Base-by-base conservation (phyloP, 1,140 invertebrate species). In the Formica exsecta region DNA sequence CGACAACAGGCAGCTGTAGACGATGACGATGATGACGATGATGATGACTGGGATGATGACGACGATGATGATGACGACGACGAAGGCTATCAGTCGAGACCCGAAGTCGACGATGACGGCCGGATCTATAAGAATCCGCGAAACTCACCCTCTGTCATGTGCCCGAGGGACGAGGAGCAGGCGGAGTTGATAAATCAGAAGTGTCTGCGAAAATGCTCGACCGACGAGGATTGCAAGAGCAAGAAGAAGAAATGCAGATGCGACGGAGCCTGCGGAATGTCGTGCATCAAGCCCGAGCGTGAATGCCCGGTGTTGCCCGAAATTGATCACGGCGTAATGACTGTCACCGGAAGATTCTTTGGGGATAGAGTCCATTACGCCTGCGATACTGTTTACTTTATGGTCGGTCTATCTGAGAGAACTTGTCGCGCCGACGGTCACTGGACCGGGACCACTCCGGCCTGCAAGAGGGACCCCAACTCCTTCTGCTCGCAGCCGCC, bases 221-320 rank as follows among this genome's bases (percentile, higher is more conserved):
- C 97, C 0, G 98, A 99, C 92, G 98, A 98, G 92, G 98, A 99
- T 93, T 99, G 99, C 95, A 99, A 99, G 94, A 99, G 98, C 93
- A 98, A 98, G 94, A 98, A 98, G 95, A 99, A 99, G 95, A 98
- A 98, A 92, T 99, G 99, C 93, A 96, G 99, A 65, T 99, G 99
- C 94, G 99, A 99, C 93, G 99, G 98, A 51, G 96, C 98, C 3
- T 99, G 99, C 93, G 99, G 99, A 32, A 97, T 99, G 96, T 99
- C 98, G 22, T 99, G 99, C 95, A 98, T 99, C 85, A 99, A 99
- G 95, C 98, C 98, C 65, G 98, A 99, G 93, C 96, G 98, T 9
- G 98, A 98, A 93, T 98, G 98, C 92, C 97, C 97, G 0, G 97
- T 97, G 76, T 94, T 98, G 32, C 96, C 96, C 3, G 96, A 97